Conservation (phyloP, 2,888 invertebrate genomes). For the Tenthredo notha region DNA sequence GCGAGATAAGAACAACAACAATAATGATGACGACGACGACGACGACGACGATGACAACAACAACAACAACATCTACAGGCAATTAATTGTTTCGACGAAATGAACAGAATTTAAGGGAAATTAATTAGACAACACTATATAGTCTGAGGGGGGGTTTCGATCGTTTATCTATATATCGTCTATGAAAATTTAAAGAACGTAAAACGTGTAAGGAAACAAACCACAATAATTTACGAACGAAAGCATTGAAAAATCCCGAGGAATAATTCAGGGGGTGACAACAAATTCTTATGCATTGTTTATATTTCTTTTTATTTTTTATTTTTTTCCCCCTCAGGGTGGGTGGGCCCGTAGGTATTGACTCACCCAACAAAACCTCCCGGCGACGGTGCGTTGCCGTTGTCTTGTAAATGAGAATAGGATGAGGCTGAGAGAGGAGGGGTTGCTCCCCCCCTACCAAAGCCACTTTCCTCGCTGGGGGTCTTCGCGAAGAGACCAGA, state of each 20-base stretch:
- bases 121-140: background rate
- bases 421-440: conserved; percentile 84
- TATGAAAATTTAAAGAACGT: background rate
- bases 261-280: background rate
- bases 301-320: background rate
- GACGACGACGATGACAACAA: conserved; percentile 16
- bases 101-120: background rate
- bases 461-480: conserved; percentile 92
- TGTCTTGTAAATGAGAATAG: conserved; percentile 74
- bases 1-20: conserved; percentile 34
- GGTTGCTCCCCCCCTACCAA: conserved; percentile 80
- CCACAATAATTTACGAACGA: conserved; percentile 1
- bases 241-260: background rate
- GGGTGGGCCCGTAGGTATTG: conserved; percentile 49
- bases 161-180: background rate
- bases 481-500: conserved; percentile 96
- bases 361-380: conserved; percentile 76
- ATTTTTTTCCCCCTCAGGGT: background rate
- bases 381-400: conserved; percentile 72
- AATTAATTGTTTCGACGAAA: background rate
- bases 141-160: background rate
- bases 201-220: background rate
- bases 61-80: conserved; percentile 20
- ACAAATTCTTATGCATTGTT: background rate
- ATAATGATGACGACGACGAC: conserved; percentile 14